Evolutionary conservation across 1,140 invertebrate species (phyloP), one percentile per base, ranked within the genome.

Genomic region (Latrodectus geometricus): DNA sequence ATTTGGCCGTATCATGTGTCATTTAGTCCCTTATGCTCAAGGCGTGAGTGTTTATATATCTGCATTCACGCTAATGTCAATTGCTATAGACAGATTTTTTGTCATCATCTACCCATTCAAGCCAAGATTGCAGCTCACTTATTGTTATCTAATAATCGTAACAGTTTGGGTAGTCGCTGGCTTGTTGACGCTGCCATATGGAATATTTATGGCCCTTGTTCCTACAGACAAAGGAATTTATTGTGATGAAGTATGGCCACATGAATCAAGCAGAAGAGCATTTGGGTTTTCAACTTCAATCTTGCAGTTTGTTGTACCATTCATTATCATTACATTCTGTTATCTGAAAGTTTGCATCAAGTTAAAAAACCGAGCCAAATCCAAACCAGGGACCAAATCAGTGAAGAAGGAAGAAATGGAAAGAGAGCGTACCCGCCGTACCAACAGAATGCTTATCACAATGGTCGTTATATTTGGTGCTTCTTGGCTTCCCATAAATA

Each of bases 71-170:
- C 93, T 99, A 15, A 99, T 96, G 0, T 96, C 97, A 23, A 99
- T 99, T 88, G 98, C 98, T 4, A 95, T 99, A 49, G 98, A 99
- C 91, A 93, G 98, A 73, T 99, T 97, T 91, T 95, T 98, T 89
- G 97, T 99, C 35, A 99, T 99, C 90, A 96, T 99, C 21, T 97
- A 98, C 90, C 98, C 98, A 0, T 98, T 98, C 90, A 93, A 95
- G 89, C 96, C 96, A 4, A 93, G 97, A 72, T 98, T 99, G 95
- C 96, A 96, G 90, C 93, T 97, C 14, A 93, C 93, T 79, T 95
- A 95, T 0, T 97, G 97, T 89, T 92, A 97, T 17, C 90, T 93
- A 12, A 95, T 99, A 87, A 98, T 99, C 77, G 90, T 96, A 4
- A 93, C 94, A 72, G 98, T 99, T 77, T 99, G 98, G 98, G 91